These are phyloP conservation scores for Mya arenaria DNA, from an alignment of 1,140 invertebrate species.

Conservation along the genomic window DNA sequence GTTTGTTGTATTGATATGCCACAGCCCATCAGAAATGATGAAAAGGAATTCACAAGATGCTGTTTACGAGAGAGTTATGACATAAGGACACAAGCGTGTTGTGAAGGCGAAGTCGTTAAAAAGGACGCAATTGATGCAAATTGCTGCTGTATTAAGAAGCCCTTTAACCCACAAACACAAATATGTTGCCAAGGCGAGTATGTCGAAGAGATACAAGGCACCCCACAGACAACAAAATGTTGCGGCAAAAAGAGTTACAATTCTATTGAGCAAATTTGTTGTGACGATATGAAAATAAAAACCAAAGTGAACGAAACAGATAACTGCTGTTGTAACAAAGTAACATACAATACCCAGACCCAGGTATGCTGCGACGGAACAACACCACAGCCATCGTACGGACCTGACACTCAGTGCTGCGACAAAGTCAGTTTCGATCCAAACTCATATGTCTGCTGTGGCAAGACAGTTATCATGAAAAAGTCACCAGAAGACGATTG, in stretches of 20 bases:
- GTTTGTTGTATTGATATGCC: constrained; percentile 37
- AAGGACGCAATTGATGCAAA: constrained; percentile 14
- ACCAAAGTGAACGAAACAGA: neutral
- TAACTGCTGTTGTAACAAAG: constrained; percentile 30
- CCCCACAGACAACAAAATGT: constrained; percentile 1
- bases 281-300: constrained; percentile 12
- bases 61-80: constrained; percentile 19
- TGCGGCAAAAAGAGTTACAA: constrained; percentile 27
- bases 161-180: constrained; percentile 8
- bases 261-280: constrained; percentile 21
- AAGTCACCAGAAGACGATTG: constrained; percentile 19
- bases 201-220: neutral
- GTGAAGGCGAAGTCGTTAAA: constrained; percentile 18
- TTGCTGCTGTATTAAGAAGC: constrained; percentile 23
- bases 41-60: neutral
- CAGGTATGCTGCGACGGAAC: constrained; percentile 30
- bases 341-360: neutral
- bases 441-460: constrained; percentile 22
- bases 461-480: neutral
- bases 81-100: constrained; percentile 18
- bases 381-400: neutral
- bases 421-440: constrained; percentile 16
- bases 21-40: neutral
- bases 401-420: constrained; percentile 21
- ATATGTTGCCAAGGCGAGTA: constrained; percentile 31